Percentiles rank a stretch among this genome's conserved stretches.
These are phyloP conservation scores for Sebastiscus tertius DNA, from an alignment of 2,797 vertebrate species.

Conservation along the genomic window DNA sequence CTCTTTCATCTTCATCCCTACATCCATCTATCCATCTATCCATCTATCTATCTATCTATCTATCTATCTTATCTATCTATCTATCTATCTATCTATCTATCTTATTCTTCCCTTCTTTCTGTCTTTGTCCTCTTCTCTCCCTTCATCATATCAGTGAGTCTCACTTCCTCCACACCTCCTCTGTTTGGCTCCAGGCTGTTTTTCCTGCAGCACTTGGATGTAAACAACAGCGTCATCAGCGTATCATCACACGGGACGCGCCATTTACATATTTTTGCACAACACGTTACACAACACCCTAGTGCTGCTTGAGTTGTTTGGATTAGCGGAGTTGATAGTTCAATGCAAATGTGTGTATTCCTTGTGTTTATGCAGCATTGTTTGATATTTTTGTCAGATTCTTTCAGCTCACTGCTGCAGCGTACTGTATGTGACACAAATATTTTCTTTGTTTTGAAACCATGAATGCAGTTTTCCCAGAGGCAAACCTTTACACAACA, in stretches of 20 bases:
- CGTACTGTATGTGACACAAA: not conserved
- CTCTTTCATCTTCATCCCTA: not conserved
- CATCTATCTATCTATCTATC: not conserved
- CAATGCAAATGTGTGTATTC: not conserved
- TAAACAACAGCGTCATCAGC: slow-evolving; percentile 40
- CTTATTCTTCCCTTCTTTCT: not conserved
- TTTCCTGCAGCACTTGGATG: not conserved
- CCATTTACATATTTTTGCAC: slow-evolving; percentile 13
- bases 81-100: not conserved
- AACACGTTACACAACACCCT: slow-evolving; percentile 6
- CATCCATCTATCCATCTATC: not conserved
- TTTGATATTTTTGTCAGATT: not conserved
- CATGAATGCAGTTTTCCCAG: not conserved
- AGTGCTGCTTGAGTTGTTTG: not conserved
- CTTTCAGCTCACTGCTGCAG: not conserved
- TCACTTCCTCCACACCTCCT: not conserved
- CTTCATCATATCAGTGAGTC: not conserved
- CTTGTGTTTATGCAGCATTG: not conserved
- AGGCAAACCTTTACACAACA: not conserved
- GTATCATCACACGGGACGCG: not conserved
- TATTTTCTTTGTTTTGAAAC: not conserved
- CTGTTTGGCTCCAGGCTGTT: not conserved
- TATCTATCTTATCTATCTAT: not conserved
- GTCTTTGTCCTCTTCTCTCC: too few relatives aligned
- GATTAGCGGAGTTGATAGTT: not conserved